Conservation (phyloP, 53 echinoderm and acorn worm genomes). For the Echinometra lucunter region DNA sequence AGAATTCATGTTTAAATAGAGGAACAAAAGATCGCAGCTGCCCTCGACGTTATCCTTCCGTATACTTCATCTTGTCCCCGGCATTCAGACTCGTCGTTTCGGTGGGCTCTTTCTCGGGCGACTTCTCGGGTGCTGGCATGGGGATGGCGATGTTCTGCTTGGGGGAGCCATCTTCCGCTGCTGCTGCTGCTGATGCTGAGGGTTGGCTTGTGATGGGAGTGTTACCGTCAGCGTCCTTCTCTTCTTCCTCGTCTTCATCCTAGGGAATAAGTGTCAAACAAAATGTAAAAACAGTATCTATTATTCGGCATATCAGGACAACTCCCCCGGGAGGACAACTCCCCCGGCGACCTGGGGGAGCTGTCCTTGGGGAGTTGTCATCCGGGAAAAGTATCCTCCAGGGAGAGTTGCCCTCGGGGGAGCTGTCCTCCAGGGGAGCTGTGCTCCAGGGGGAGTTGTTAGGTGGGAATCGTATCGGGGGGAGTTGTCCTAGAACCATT, state of each 20-base stretch:
- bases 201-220: conserved; percentile 72
- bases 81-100: conserved; percentile 91
- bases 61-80: conserved; percentile 75
- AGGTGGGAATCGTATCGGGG: no score
- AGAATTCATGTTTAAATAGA: neutral
- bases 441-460: no score
- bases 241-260: conserved; percentile 68
- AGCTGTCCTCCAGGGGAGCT: no score
- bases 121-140: conserved; percentile 73
- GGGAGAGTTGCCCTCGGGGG: no score
- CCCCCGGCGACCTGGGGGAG: no score
- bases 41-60: conserved; percentile 67
- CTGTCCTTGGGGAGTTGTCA: no score
- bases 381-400: no score
- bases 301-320: no score
- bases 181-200: neutral
- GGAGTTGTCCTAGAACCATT: no score
- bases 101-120: conserved; percentile 71
- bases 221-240: conserved; percentile 28
- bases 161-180: neutral
- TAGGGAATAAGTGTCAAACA: neutral
- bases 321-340: no score
- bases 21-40: neutral
- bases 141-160: conserved; percentile 79
- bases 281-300: neutral